Evolutionary conservation across 2,113 vertebrate genomes (phyloP).

Genomic region (Otocyon megalotis): DNA sequence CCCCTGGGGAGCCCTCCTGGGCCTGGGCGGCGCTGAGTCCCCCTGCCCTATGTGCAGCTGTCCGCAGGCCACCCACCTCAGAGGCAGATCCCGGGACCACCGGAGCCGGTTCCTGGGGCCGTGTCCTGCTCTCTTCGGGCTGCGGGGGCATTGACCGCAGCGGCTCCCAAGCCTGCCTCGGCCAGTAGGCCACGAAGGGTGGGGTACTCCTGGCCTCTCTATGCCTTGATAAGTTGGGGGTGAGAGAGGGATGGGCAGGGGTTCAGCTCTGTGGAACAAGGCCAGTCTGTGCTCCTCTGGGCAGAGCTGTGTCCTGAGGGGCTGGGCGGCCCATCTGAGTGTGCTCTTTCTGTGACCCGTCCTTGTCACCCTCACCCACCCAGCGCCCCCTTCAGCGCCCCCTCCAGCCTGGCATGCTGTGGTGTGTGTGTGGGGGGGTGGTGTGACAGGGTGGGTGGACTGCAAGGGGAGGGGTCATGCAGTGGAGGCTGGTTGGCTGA

Average conservation of each 20-base stretch:
- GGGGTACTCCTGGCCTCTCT: not conserved
- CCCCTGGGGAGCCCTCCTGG: not conserved
- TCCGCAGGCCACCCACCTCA: too few species aligned
- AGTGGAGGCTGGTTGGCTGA: not conserved
- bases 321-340: not conserved
- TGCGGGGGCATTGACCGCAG: too few species aligned
- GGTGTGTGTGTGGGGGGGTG: too few species aligned
- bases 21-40: not conserved
- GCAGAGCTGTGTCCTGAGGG: not conserved
- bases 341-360: not conserved
- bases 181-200: not conserved
- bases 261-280: not conserved
- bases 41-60: not conserved
- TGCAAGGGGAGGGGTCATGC: not conserved
- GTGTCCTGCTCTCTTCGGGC: not conserved
- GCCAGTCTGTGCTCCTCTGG: not conserved
- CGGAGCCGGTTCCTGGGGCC: not conserved
- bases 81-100: not conserved
- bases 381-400: not conserved
- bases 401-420: not conserved
- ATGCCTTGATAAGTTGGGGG: not conserved
- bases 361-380: not conserved
- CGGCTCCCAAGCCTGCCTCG: fast-evolving
- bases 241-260: not conserved
- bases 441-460: not conserved